phyloP scores from a whole-genome alignment of 2,888 invertebrate genomes.

The Venustoraphidia nigricollis region DNA sequence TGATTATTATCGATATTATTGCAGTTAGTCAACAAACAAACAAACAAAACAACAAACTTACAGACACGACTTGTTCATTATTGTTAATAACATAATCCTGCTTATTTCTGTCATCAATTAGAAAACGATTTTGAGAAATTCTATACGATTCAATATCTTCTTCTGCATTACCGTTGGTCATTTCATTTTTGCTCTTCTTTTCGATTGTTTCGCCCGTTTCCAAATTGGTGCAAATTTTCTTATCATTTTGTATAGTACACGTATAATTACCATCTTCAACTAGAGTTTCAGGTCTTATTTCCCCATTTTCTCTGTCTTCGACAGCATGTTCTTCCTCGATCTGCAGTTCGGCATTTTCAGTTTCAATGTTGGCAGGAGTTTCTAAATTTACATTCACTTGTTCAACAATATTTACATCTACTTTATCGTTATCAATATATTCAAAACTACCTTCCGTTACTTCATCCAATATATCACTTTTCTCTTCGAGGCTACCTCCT shows the following conservation, averaged over 20 bases:
- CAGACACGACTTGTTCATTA: neutral
- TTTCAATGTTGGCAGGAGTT: too few relatives aligned
- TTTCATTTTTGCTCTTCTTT: too few relatives aligned
- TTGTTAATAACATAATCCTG: conserved; percentile 4
- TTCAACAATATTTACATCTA: neutral
- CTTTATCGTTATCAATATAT: neutral
- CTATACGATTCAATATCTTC: neutral
- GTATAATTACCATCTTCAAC: neutral
- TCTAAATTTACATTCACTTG: neutral
- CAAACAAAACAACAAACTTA: too few relatives aligned
- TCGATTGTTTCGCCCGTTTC: too few relatives aligned
- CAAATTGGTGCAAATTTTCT: too few relatives aligned
- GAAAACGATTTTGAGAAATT: conserved; percentile 1
- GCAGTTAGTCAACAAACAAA: too few relatives aligned
- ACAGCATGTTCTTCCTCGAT: conserved; percentile 6
- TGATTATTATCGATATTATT: too few relatives aligned
- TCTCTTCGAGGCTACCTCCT: neutral
- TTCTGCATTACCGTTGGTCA: neutral
- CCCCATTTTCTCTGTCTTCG: conserved; percentile 7
- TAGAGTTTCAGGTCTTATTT: neutral
- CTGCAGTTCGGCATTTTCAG: conserved; percentile 8
- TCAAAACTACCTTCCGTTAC: neutral
- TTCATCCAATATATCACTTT: neutral
- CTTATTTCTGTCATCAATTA: neutral
- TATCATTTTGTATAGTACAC: too few relatives aligned